Conservation (phyloP, 35 echinoderm and acorn worm genomes). For the Stichopus chloronotus region DNA sequence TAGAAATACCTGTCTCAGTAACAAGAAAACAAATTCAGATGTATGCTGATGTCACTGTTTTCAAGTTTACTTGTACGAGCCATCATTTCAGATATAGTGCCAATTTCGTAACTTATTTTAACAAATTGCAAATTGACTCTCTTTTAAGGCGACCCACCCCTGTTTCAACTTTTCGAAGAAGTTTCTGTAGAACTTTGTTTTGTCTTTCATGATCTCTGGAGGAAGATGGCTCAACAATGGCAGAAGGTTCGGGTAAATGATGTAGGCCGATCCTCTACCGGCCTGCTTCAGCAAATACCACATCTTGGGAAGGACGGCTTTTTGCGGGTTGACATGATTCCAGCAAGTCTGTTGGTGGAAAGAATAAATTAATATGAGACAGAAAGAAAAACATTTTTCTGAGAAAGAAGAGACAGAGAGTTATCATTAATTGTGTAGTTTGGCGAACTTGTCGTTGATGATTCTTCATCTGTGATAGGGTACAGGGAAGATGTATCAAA, state of each 20-base stretch:
- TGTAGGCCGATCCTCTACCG: slow-evolving; percentile 72
- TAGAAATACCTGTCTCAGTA: too few relatives aligned
- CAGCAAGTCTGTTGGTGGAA: slow-evolving; percentile 73
- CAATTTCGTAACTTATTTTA: too few relatives aligned
- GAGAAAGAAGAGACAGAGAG: background rate
- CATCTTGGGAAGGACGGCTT: slow-evolving; percentile 91
- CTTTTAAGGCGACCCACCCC: slow-evolving; percentile 67
- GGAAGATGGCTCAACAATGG: slow-evolving; percentile 93
- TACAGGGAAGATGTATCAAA: too few relatives aligned
- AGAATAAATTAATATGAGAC: background rate
- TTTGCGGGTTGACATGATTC: slow-evolving; percentile 81
- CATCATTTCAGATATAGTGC: too few relatives aligned
- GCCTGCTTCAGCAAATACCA: slow-evolving; percentile 78
- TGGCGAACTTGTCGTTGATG: too few relatives aligned
- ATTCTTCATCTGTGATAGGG: too few relatives aligned
- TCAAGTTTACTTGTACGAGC: too few relatives aligned
- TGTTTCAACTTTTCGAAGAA: slow-evolving; percentile 89
- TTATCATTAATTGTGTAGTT: too few relatives aligned
- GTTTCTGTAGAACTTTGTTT: slow-evolving; percentile 74
- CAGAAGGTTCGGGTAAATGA: slow-evolving; percentile 84
- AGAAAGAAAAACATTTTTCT: background rate
- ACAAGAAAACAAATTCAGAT: too few relatives aligned
- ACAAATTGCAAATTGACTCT: too few relatives aligned
- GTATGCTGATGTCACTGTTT: too few relatives aligned
- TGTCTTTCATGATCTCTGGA: slow-evolving; percentile 64